A percentile compares a stretch with the other conserved stretches of the same genome.
These are phyloP conservation scores for Silurus meridionalis DNA, from an alignment of 2,113 vertebrate species.

Conservation along the genomic window DNA sequence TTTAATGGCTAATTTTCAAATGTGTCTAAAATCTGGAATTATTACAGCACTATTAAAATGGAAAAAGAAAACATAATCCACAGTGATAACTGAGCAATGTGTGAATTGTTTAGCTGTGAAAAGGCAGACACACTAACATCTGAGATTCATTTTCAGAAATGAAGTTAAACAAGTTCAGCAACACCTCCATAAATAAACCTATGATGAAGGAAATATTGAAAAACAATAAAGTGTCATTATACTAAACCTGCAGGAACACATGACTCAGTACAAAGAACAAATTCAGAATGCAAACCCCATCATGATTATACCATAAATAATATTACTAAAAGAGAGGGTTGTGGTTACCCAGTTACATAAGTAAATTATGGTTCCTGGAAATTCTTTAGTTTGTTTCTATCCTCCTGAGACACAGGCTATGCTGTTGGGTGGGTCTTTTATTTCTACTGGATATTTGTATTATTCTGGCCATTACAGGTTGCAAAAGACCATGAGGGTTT, in stretches of 20 bases:
- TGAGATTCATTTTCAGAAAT: not conserved
- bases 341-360: constrained; percentile 3
- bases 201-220: not conserved
- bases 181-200: not conserved
- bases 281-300: constrained; percentile 9
- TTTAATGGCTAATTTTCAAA: no score
- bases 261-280: constrained; percentile 1
- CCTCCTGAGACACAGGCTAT: not conserved
- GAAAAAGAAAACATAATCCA: not conserved
- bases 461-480: not conserved
- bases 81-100: not conserved
- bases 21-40: not conserved
- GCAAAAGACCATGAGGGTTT: not conserved
- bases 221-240: constrained; percentile 2
- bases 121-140: not conserved
- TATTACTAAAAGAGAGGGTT: not conserved
- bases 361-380: constrained; percentile 6
- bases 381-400: not conserved
- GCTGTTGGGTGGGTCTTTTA: not conserved
- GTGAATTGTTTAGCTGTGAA: not conserved
- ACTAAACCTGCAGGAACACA: constrained; percentile 9
- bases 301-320: not conserved
- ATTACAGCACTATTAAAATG: not conserved
- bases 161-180: not conserved
- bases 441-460: not conserved